Conservation (phyloP, 2,113 vertebrate genomes). For the Sinocyclocheilus maitianheensis region DNA sequence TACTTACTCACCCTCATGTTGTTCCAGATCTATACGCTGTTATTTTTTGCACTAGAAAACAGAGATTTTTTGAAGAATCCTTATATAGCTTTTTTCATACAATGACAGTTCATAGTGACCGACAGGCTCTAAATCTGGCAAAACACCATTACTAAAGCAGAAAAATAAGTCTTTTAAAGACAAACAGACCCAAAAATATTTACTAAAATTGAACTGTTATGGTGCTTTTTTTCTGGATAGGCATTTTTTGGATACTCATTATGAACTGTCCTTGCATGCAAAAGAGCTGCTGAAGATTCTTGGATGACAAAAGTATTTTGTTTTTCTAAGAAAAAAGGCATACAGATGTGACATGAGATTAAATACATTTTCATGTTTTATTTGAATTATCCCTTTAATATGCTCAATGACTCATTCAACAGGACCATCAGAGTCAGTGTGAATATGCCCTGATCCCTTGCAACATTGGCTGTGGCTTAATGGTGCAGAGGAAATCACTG, state of each 20-base stretch:
- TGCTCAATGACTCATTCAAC: not conserved
- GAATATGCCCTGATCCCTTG: slow-evolving; percentile 76
- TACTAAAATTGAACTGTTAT: not conserved
- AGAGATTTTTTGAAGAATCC: not conserved
- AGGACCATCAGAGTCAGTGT: slow-evolving; percentile 77
- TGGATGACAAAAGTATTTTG: not conserved
- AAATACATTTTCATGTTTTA: not conserved
- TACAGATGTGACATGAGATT: not conserved
- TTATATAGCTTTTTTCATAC: not conserved
- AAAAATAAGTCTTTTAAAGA: not conserved
- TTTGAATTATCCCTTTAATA: not conserved
- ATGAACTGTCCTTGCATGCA: not conserved
- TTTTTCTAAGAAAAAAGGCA: not conserved
- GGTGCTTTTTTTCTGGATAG: not conserved
- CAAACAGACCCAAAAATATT: not conserved
- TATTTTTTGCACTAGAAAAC: not conserved
- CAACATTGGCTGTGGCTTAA: slow-evolving; percentile 73
- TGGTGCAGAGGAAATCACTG: slow-evolving; percentile 72
- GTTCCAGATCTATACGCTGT: not conserved
- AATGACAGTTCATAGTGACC: not conserved
- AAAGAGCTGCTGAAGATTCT: not conserved
- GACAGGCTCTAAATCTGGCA: not conserved
- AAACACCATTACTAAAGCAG: not conserved
- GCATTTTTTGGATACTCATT: not conserved
- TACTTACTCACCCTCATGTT: not conserved